Evolutionary conservation across 1,140 invertebrate species (phyloP), one percentile per base, ranked within the genome.

Genomic region (Meloidogyne exigua): DNA sequence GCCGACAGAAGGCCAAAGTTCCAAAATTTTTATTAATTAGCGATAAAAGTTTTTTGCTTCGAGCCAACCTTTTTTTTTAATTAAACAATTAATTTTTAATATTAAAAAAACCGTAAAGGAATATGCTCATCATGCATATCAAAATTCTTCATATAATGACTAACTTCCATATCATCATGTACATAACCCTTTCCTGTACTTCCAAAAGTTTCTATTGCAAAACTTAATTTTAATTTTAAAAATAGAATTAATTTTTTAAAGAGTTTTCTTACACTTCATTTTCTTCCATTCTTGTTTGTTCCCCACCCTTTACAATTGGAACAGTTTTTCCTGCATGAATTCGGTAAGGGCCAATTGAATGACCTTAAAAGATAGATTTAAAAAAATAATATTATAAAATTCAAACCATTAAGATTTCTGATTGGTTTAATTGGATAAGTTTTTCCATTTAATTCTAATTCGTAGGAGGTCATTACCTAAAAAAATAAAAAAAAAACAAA

Each of bases 101-200:
- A 44, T n/a, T n/a, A 57, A 57, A 21, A 7, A 28, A 76, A 84
- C 83, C 84, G 42, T 36, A 85, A 75, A 12, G 84, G 83, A 72
- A 86, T 80, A 28, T 85, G 78, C 64, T 84, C 82, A 26, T 84
- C 93, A 95, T 76, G 93, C 92, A 88, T 92, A 84, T 99, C 95
- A 89, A 93, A 99, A 87, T 96, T 96, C 88, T 98, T 99, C 96
- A 99, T 99, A 86, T 99, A 99, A 90, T 99, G 97, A 39, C 95
- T 98, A 79, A 93, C 94, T 85, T 99, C 96, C 93, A 98, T 95
- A 88, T 99, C 97, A 88, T 99, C 96, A 88, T 98, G 95, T 1
- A 99, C 96, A 72, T 94, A 90, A 15, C 97, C 97, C 79, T 93
- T 92, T 4, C 97, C 97, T 15, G 97, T 99, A 3, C 95, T 98